A percentile compares a stretch with the other conserved stretches of the same genome.
These are phyloP conservation scores for Cantharis rufa DNA, from an alignment of 2,888 invertebrate species.

Conservation along the genomic window DNA sequence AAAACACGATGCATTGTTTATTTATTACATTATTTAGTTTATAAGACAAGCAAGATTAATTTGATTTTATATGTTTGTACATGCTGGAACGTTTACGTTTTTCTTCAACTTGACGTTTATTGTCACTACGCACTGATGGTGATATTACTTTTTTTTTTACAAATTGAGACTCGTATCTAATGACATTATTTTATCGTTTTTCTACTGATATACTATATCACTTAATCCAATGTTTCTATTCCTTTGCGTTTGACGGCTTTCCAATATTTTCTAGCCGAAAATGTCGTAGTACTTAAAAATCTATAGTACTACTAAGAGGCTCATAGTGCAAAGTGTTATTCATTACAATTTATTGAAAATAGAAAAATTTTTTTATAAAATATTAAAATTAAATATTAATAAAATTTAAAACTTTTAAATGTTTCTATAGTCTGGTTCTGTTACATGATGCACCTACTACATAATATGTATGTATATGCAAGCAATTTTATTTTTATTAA, in stretches of 20 bases:
- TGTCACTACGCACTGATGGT: background rate
- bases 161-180: slow-evolving; percentile 7
- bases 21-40: background rate
- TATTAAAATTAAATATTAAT: too few species aligned
- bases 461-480: too few species aligned
- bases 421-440: too few species aligned
- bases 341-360: too few species aligned
- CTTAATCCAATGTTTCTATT: slow-evolving; percentile 17
- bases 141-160: slow-evolving; percentile 2
- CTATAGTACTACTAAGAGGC: background rate
- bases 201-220: slow-evolving; percentile 13
- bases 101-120: background rate
- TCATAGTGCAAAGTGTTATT: too few species aligned
- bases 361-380: too few species aligned
- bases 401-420: too few species aligned
- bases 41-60: background rate
- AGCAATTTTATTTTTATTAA: too few species aligned
- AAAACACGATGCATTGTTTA: background rate
- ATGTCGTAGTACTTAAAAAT: background rate
- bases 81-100: background rate
- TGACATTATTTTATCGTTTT: slow-evolving; percentile 11
- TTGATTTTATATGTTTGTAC: background rate
- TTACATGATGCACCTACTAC: too few species aligned
- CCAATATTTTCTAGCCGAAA: slow-evolving; percentile 8
- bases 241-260: slow-evolving; percentile 14